Evolutionary conservation across 64 coral and sea anemone species (phyloP), one percentile per base, ranked within the genome.

Genomic region (Montipora efflorescens): DNA sequence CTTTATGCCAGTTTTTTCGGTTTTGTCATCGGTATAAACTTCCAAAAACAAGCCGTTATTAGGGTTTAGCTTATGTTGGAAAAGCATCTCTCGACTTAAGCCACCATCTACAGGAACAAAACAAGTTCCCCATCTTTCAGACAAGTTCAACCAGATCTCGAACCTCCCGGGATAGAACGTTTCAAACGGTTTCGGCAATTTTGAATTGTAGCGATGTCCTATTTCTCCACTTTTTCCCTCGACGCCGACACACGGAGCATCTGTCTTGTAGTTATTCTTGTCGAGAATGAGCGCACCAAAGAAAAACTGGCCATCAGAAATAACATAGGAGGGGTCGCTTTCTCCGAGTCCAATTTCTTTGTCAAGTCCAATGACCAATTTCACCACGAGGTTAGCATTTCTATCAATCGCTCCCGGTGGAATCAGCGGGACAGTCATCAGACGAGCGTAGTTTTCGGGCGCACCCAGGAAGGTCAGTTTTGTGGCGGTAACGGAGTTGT

Each of bases 51-150:
- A 23, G 7, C 88, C 88, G 5, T 79, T 79, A 2, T 47, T 25
- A 59, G 74, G 88, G 20, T 58, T 67, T 6, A 90, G 88, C 44
- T 67, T 58, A 14, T 20, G 13, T 4, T 67, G 55, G 55, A 67
- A 90, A 47, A 20, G 4, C 28, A 67, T 74, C 67, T 89, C 70
- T 46, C 58, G 48, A 23, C 67, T 88, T 16, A 75, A 74, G 48
- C 85, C 85, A 23, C 73, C 46, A 22, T 76, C 74, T 4, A 23
- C 2, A 8, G 73, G 25, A 78, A 78, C 8, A 47, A 77, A 89
- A 46, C 87, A 89, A n/a, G 70, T 77, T 55, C 87, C 87, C 87
- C 87, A 89, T 5, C 44, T 71, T 15, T 89, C 87, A 64, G 55
- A 59, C 46, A 77, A 74, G 55, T 61, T 89, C 4, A 89, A 55